A percentile compares a stretch with the other conserved stretches of the same genome.
Conservation (phyloP, 2,797 vertebrate species). For the Alosa sapidissima region DNA sequence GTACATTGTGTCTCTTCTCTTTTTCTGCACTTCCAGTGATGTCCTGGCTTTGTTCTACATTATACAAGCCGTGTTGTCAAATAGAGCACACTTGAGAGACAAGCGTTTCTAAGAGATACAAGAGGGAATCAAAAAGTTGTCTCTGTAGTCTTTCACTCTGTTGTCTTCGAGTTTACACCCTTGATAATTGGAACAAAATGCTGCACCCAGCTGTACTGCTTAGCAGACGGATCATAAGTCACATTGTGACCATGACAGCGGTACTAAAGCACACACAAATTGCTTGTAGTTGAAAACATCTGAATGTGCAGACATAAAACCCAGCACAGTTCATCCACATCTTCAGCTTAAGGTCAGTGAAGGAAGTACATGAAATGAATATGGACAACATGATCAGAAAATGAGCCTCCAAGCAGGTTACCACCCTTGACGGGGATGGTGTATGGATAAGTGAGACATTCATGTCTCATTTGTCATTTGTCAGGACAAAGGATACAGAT, state of each 20-base stretch:
- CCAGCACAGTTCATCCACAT: not conserved
- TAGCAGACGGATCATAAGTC: not conserved
- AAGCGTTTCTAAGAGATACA: not conserved
- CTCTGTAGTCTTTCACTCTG: not conserved
- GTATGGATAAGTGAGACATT: not conserved
- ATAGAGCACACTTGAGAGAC: not conserved
- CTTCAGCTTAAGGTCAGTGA: not conserved
- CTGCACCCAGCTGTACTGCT: not conserved
- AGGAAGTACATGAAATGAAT: not conserved
- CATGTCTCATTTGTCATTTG: not conserved
- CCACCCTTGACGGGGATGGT: not conserved
- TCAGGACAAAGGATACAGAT: not conserved
- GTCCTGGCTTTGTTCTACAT: not conserved
- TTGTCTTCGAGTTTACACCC: not conserved
- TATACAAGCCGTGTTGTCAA: not conserved
- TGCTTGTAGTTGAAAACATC: constrained; percentile 1
- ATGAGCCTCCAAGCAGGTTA: not conserved
- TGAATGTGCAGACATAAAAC: not conserved
- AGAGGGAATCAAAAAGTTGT: not conserved
- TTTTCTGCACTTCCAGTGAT: not conserved
- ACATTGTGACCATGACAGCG: not conserved
- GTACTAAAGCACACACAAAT: not conserved
- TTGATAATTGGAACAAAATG: not conserved
- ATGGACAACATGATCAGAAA: not conserved
- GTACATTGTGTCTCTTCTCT: not conserved